Percentiles rank a stretch among this genome's conserved stretches.
phyloP scores from a whole-genome alignment of 2,113 vertebrate genomes.

The Aplodontia rufa region DNA sequence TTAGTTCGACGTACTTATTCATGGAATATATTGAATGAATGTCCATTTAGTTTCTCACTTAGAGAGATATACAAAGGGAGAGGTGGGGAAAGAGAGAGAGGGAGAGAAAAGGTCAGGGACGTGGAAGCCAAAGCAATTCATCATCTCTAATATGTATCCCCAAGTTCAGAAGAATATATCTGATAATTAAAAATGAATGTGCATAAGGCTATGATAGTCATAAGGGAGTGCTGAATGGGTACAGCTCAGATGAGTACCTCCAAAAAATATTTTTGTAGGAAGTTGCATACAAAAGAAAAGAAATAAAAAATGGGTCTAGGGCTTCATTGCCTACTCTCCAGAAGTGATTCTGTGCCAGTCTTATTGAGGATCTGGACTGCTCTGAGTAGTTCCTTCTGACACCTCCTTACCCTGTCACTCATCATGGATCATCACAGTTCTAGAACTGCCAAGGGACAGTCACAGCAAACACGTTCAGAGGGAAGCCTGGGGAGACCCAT shows the following conservation, averaged over 20 bases:
- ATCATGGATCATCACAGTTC: neutral
- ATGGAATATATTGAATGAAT: neutral
- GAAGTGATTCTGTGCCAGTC: neutral
- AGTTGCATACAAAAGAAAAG: neutral
- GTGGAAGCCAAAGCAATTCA: neutral
- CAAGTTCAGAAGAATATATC: neutral
- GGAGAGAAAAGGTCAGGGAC: neutral
- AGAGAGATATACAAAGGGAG: neutral
- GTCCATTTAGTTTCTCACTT: neutral
- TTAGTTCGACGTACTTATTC: constrained; percentile 9
- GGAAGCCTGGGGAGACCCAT: neutral
- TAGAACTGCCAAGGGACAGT: neutral
- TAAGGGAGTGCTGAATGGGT: neutral
- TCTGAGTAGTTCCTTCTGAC: neutral
- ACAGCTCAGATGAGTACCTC: neutral
- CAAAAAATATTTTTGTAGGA: neutral
- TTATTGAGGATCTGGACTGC: neutral
- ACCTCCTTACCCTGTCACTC: too few relatives aligned
- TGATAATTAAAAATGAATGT: constrained; percentile 11
- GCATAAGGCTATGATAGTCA: neutral
- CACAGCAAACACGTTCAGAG: neutral
- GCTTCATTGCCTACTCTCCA: neutral
- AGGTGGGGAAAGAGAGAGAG: neutral
- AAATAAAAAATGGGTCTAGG: neutral
- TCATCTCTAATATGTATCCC: neutral